phyloP scores from a whole-genome alignment of 2,113 vertebrate species.

The Rhegmatorhina hoffmannsi region DNA sequence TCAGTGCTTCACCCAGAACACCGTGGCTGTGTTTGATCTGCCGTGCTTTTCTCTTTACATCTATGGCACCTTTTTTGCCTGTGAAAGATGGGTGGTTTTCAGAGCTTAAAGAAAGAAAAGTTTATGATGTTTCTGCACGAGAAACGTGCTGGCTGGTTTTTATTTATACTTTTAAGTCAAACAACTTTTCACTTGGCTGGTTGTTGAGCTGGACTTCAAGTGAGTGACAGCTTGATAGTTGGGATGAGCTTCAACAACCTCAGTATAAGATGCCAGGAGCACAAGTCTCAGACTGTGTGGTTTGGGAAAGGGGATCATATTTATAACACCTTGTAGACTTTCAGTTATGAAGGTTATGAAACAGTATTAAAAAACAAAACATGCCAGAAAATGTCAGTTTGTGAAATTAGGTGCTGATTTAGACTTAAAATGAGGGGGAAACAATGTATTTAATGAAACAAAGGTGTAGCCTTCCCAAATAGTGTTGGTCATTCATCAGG shows the following conservation, averaged over 20 bases:
- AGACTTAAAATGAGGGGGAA: neutral
- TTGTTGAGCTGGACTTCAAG: neutral
- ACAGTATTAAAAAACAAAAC: neutral
- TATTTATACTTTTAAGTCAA: neutral
- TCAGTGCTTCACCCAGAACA: neutral
- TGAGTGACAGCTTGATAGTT: neutral
- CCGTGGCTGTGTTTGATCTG: rapidly evolving
- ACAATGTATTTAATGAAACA: neutral
- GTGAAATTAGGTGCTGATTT: neutral
- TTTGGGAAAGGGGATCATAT: neutral
- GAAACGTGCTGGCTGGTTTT: neutral
- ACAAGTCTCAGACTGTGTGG: neutral
- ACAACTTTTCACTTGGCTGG: neutral
- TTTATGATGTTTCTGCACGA: neutral
- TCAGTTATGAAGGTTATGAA: neutral
- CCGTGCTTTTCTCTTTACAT: neutral
- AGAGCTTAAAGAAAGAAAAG: neutral
- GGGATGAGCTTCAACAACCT: neutral
- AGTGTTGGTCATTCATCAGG: neutral
- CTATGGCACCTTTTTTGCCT: neutral
- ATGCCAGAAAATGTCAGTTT: neutral
- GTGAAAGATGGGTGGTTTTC: neutral
- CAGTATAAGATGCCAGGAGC: neutral
- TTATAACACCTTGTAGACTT: neutral
- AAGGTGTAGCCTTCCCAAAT: neutral